phyloP scores from a whole-genome alignment of 2,888 invertebrate species.

The Cloeon dipterum region DNA sequence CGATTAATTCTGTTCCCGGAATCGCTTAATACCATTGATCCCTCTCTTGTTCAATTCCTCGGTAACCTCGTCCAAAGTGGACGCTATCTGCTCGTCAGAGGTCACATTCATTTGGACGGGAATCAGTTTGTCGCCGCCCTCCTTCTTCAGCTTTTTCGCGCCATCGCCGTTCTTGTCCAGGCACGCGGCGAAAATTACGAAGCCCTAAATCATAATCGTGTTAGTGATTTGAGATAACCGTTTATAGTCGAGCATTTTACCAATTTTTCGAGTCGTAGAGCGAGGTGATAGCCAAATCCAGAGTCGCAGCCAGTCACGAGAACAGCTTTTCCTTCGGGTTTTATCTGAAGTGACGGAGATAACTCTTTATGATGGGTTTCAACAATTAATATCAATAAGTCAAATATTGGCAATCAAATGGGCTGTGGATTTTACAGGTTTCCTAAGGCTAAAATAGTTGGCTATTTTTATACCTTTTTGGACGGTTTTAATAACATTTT shows the following conservation, averaged over 20 bases:
- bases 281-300: slow-evolving; percentile 11
- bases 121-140: slow-evolving; percentile 10
- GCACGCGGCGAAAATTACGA: slow-evolving; percentile 15
- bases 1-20: too few relatives aligned
- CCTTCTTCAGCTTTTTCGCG: background rate
- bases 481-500: too few relatives aligned
- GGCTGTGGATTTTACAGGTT: too few relatives aligned
- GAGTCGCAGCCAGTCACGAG: slow-evolving; percentile 13
- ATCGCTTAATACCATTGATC: too few relatives aligned
- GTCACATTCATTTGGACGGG: slow-evolving; percentile 18
- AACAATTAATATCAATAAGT: too few relatives aligned
- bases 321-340: slow-evolving; percentile 9
- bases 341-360: slow-evolving; percentile 5
- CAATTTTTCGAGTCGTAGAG: slow-evolving; percentile 10
- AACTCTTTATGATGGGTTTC: too few relatives aligned
- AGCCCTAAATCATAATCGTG: slow-evolving; percentile 9
- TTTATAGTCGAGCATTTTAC: too few relatives aligned
- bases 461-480: too few relatives aligned
- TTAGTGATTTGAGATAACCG: too few relatives aligned
- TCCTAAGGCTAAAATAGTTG: too few relatives aligned
- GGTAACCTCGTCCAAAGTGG: slow-evolving; percentile 11
- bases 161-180: background rate
- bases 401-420: too few relatives aligned
- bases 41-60: slow-evolving; percentile 4
- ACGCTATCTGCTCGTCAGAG: slow-evolving; percentile 14